Evolutionary conservation across 2,113 vertebrate genomes (phyloP).

Genomic region (Oncorhynchus mykiss): DNA sequence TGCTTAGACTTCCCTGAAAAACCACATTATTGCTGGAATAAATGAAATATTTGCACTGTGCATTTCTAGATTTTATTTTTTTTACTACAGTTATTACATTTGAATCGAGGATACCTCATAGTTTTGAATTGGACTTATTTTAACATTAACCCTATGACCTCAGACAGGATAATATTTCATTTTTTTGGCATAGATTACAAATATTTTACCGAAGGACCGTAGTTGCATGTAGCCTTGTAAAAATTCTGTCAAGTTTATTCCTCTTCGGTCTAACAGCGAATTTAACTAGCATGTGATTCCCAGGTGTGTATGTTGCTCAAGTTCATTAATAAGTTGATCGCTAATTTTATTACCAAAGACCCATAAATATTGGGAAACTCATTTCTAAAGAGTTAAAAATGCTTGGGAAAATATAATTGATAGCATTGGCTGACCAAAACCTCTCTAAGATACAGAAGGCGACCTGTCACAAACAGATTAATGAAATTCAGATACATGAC

Average conservation of each 20-base stretch:
- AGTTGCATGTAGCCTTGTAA: too few relatives aligned
- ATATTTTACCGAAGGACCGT: too few relatives aligned
- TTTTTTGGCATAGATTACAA: not conserved
- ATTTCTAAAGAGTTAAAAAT: not conserved
- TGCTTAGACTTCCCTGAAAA: conserved; percentile 70
- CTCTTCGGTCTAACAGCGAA: too few relatives aligned
- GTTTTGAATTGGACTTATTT: conserved; percentile 55
- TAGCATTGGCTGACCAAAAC: conserved; percentile 5
- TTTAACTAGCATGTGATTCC: too few relatives aligned
- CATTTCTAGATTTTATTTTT: conserved; percentile 39
- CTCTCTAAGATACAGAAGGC: conserved; percentile 7
- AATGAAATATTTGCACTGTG: conserved; percentile 69
- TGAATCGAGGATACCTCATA: conserved; percentile 12
- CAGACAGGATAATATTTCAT: not conserved
- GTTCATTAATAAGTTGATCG: too few relatives aligned
- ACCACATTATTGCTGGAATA: conserved; percentile 66
- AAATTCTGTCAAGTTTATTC: too few relatives aligned
- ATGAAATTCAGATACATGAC: conserved; percentile 41
- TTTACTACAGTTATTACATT: conserved; percentile 50
- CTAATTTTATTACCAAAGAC: too few relatives aligned
- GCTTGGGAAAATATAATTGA: not conserved
- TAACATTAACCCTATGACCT: conserved; percentile 37
- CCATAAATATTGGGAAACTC: too few relatives aligned
- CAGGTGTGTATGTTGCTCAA: too few relatives aligned
- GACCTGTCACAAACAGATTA: conserved; percentile 26